phyloP scores from a whole-genome alignment of 2,113 vertebrate genomes.

The Strix aluco region DNA sequence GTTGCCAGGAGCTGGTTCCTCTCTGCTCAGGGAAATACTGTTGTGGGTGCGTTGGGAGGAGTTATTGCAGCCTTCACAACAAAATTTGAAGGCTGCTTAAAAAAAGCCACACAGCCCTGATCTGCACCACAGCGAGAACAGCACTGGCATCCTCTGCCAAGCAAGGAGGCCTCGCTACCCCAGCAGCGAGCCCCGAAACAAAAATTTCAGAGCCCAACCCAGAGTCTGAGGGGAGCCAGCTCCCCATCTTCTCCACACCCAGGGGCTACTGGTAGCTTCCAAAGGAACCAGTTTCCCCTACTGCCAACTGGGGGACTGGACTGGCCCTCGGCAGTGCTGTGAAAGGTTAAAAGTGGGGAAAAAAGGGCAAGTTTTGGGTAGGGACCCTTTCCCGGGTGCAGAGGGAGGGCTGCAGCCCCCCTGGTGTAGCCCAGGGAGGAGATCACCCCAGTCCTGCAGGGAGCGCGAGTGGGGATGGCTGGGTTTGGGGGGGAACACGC shows the following conservation, averaged over 20 bases:
- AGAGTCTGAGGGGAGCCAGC: not conserved
- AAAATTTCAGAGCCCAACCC: not conserved
- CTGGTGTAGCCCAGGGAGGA: not conserved
- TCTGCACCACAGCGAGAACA: fast-evolving
- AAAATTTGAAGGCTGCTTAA: not conserved
- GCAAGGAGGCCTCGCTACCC: fast-evolving
- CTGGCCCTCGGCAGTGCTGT: not conserved
- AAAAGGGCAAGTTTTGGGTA: fast-evolving
- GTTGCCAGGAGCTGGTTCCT: not conserved
- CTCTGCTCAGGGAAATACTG: not conserved
- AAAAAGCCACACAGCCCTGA: not conserved
- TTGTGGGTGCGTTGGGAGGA: not conserved
- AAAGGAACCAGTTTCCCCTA: not conserved
- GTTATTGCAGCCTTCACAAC: not conserved
- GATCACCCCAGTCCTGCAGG: not conserved
- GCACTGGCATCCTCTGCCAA: fast-evolving
- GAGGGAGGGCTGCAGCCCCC: not conserved
- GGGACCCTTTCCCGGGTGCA: not conserved
- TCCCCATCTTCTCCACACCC: not conserved
- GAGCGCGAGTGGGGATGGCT: not conserved
- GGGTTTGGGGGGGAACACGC: not conserved
- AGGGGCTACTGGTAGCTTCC: not conserved
- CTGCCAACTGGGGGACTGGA: not conserved
- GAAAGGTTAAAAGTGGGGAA: not conserved
- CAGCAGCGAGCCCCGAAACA: not conserved